A percentile compares a stretch with the other conserved stretches of the same genome.
Conservation (phyloP, 23 tunicate genomes). For the Diplosoma virens region DNA sequence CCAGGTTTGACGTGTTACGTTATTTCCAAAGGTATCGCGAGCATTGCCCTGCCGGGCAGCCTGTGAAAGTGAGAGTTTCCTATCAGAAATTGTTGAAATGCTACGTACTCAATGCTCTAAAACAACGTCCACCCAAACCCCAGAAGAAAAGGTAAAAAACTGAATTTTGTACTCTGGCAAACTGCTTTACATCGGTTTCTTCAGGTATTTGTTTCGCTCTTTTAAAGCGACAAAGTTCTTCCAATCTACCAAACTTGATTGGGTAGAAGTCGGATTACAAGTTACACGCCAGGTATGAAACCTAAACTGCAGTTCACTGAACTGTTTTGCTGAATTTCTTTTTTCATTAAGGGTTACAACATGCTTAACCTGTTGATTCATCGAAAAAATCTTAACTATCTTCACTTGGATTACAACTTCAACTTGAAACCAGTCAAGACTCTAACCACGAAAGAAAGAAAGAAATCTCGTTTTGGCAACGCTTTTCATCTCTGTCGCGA, state of each 20-base stretch:
- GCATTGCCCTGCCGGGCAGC: slow-evolving; percentile 98
- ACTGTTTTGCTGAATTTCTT: background rate
- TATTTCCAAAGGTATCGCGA: slow-evolving; percentile 74
- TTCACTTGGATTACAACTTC: slow-evolving; percentile 98
- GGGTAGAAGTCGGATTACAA: slow-evolving; percentile 99
- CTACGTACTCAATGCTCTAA: slow-evolving; percentile 93
- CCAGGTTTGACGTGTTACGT: background rate
- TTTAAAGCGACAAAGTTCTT: slow-evolving; percentile 99
- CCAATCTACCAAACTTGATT: slow-evolving; percentile 95
- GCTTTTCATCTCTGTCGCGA: slow-evolving; percentile 99
- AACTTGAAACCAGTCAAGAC: slow-evolving; percentile 98
- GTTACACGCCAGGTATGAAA: slow-evolving; percentile 86
- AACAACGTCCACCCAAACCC: slow-evolving; percentile 94
- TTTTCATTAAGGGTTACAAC: slow-evolving; percentile 82
- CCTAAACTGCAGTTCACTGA: too few relatives aligned
- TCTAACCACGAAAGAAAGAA: slow-evolving; percentile 94
- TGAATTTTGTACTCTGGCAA: background rate
- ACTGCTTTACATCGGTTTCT: background rate
- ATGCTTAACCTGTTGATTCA: slow-evolving; percentile 96
- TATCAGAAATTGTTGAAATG: slow-evolving; percentile 96
- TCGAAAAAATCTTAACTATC: slow-evolving; percentile 97
- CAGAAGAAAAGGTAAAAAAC: slow-evolving; percentile 83
- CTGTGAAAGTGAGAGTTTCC: slow-evolving; percentile 98
- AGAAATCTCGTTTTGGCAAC: slow-evolving; percentile 97
- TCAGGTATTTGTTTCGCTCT: slow-evolving; percentile 92